These are phyloP conservation scores for Noctua comes DNA, from an alignment of 2,888 invertebrate genomes.

Conservation along the genomic window DNA sequence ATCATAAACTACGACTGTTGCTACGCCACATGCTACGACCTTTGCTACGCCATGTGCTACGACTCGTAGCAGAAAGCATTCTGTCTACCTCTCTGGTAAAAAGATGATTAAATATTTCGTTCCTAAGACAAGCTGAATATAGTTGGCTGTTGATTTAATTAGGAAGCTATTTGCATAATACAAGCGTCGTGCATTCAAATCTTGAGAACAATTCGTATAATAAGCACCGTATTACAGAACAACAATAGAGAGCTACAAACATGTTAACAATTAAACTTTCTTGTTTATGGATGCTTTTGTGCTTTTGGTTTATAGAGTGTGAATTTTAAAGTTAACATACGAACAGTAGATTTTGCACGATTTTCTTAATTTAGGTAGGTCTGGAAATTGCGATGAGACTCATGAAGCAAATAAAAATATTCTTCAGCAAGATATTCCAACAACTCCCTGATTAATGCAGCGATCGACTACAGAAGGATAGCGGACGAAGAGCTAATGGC, in stretches of 20 bases:
- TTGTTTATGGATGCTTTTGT: constrained; percentile 15
- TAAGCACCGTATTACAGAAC: constrained; percentile 18
- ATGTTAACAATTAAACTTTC: constrained; percentile 21
- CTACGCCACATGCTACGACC: background rate
- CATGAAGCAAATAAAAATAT: background rate
- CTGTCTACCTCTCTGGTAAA: background rate
- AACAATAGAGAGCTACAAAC: constrained; percentile 31
- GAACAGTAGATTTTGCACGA: background rate
- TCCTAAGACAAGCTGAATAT: background rate
- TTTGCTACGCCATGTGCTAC: constrained; percentile 13
- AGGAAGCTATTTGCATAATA: constrained; percentile 29
- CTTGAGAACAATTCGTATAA: constrained; percentile 29
- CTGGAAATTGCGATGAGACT: background rate
- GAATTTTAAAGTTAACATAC: constrained; percentile 4
- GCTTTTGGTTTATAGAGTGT: constrained; percentile 7
- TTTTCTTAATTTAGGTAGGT: background rate
- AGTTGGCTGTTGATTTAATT: constrained; percentile 13
- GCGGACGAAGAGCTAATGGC: background rate
- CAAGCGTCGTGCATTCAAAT: constrained; percentile 11
- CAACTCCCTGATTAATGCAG: background rate
- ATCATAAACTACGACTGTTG: background rate
- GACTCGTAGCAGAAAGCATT: background rate
- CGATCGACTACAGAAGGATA: background rate
- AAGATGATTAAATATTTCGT: background rate
- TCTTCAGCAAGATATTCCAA: background rate